Evolutionary conservation across 2,113 vertebrate genomes (phyloP).

Genomic region (Calyptomena viridis): DNA sequence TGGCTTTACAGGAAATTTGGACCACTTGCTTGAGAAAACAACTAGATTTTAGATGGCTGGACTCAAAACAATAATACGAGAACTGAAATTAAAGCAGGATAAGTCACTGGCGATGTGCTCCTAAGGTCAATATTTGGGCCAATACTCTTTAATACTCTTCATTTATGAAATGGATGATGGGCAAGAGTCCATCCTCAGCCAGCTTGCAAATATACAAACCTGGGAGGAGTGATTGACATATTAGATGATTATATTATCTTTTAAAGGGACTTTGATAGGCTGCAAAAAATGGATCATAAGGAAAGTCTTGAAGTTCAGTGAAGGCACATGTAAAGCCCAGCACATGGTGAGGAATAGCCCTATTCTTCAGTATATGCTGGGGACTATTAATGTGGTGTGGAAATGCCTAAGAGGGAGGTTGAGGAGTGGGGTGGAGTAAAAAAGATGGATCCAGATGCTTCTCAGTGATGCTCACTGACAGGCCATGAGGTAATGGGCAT

Average conservation of each 20-base stretch:
- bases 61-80: not conserved
- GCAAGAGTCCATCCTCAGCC: not conserved
- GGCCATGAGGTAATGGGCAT: fast-evolving
- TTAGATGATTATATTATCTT: not conserved
- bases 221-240: not conserved
- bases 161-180: not conserved
- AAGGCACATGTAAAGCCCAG: not conserved
- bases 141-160: not conserved
- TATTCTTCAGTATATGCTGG: not conserved
- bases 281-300: not conserved
- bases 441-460: not conserved
- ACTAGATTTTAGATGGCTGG: not conserved
- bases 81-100: not conserved
- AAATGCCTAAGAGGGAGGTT: not conserved
- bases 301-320: not conserved
- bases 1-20: not conserved
- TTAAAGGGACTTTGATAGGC: not conserved
- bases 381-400: not conserved
- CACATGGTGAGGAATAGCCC: fast-evolving
- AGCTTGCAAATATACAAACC: not conserved
- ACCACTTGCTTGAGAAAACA: not conserved
- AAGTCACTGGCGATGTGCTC: not conserved
- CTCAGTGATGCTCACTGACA: not conserved
- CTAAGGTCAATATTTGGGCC: not conserved
- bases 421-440: fast-evolving